Evolutionary conservation across 2,113 vertebrate genomes (phyloP).

Genomic region (Gavia stellata): DNA sequence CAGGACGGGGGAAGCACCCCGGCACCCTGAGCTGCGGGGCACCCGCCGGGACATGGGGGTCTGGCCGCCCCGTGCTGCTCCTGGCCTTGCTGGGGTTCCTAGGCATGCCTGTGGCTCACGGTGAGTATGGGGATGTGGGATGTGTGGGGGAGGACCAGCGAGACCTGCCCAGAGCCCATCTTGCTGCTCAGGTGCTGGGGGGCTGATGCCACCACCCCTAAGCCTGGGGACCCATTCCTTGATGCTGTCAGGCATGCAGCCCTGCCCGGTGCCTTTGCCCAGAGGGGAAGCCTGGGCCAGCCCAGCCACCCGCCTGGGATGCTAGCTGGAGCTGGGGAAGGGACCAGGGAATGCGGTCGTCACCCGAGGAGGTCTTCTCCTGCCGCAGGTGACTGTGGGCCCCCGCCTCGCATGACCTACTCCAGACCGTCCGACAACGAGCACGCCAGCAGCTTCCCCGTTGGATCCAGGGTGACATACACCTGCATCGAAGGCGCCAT

Average conservation of each 20-base stretch:
- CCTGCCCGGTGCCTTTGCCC: not conserved
- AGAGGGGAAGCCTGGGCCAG: not conserved
- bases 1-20: fast-evolving
- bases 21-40: not conserved
- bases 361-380: not conserved
- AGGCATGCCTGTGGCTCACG: fast-evolving
- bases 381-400: conserved; percentile 49
- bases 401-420: conserved; percentile 13
- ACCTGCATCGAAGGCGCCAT: not conserved
- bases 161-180: not conserved
- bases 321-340: not conserved
- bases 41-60: fast-evolving
- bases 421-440: not conserved
- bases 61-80: fast-evolving
- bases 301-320: not conserved
- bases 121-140: not conserved
- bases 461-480: not conserved
- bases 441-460: not conserved
- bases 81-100: conserved; percentile 24
- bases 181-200: not conserved
- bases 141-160: not conserved
- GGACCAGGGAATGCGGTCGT: not conserved
- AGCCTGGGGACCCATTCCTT: not conserved
- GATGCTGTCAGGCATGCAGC: not conserved
- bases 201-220: not conserved